Base-by-base conservation (phyloP, 1,140 invertebrate species). In the Oedothorax gibbosus region DNA sequence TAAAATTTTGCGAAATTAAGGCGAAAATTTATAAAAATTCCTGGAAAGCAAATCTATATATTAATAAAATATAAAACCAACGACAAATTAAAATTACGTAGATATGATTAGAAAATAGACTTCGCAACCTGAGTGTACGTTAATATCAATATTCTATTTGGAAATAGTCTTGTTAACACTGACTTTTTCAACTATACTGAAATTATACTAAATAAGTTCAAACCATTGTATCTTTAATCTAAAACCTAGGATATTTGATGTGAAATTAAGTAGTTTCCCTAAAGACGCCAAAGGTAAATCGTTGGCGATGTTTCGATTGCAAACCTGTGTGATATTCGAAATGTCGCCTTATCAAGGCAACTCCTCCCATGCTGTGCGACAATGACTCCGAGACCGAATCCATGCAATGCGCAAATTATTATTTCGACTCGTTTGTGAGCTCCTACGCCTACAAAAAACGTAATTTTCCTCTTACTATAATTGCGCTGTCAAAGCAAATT, bases 401-500 rank as follows among this genome's bases (percentile, higher is more conserved):
- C 21, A 62, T 53, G 56, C 53, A 82, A 54, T 57, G 50, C 50
- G 2, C 65, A 75, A 51, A 75, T 21, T 10, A 20, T 6, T 50
- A n/a, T 66, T 12, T 20, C 49, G 11, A 35, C 54, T 82, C 73
- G 35, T 82, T 51, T 10, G 53, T 12, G n/a, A 51, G 15, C 56
- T 66, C 57, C 49, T 35, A 75, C 72, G 81, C 72, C 18, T 56
- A 57, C 56, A 73, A 20, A 56, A 66, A 20, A 78, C 62, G 50
- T 66, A 75, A 84, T 56, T 75, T 75, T 66, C 71, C 72, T 84
- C 72, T 84, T 51, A 76, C 60, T 56, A 18, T 75, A 84, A 84
- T 75, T 84, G 81, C 50, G 51, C 71, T 75, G 81, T 84, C 81
- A 84, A 62, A n/a, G 49, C 60, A 76, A 84, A 84, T 76, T 75